Conservation (phyloP, 2,888 invertebrate genomes). For the Leptinotarsa tumamoca region DNA sequence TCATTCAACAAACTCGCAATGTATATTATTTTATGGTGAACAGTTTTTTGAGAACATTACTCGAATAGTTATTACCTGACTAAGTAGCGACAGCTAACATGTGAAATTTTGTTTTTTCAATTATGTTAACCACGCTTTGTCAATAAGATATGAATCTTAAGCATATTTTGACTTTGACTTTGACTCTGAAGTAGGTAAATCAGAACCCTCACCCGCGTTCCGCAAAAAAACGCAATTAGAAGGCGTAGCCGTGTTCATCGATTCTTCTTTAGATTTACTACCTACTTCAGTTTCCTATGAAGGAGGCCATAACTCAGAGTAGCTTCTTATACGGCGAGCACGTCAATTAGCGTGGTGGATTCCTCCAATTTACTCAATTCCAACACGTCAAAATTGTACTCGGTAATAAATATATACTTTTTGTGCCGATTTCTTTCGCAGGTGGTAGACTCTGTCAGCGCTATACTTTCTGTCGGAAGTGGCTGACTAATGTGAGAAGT, state of each 20-base stretch:
- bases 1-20: too few relatives aligned
- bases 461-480: slow-evolving; percentile 10
- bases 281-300: slow-evolving; percentile 49
- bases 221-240: slow-evolving; percentile 51
- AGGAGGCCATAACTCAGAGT: slow-evolving; percentile 51
- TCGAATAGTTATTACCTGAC: too few relatives aligned
- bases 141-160: too few relatives aligned
- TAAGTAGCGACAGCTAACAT: too few relatives aligned
- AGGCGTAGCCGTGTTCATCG: slow-evolving; percentile 56
- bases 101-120: too few relatives aligned
- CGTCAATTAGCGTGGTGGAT: slow-evolving; percentile 55
- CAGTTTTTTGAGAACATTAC: too few relatives aligned
- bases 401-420: slow-evolving; percentile 23
- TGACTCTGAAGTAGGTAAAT: slow-evolving; percentile 36
- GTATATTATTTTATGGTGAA: too few relatives aligned
- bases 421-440: slow-evolving; percentile 23
- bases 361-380: slow-evolving; percentile 43
- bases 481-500: not conserved
- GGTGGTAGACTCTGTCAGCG: slow-evolving; percentile 13
- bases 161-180: too few relatives aligned
- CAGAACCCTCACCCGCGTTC: slow-evolving; percentile 37
- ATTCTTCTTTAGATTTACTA: slow-evolving; percentile 55
- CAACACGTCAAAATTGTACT: slow-evolving; percentile 44
- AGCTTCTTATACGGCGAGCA: slow-evolving; percentile 51
- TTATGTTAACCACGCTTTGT: too few relatives aligned